Conservation (phyloP, 2,797 vertebrate species). For the Stomatorhinus walkeri region DNA sequence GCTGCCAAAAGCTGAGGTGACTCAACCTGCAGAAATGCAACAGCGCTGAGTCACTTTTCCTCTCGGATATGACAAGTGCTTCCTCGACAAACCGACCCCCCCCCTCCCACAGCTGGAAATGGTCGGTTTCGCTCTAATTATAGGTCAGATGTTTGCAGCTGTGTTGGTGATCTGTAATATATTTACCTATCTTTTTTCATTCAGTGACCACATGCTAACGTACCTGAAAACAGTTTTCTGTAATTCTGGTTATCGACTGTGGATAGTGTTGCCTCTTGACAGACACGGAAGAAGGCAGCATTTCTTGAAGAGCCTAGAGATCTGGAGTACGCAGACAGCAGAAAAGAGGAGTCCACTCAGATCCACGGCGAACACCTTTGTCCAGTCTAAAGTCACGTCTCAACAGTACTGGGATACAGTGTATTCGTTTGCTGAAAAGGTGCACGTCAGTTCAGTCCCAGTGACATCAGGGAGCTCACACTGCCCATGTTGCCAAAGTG, state of each 20-base stretch:
- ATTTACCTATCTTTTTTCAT: constrained; percentile 26
- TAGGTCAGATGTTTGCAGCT: neutral
- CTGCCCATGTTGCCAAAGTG: constrained; percentile 24
- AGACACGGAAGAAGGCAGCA: neutral
- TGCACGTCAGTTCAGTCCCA: constrained; percentile 21
- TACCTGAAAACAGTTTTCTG: neutral
- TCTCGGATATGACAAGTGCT: constrained; percentile 88
- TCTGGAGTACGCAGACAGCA: constrained; percentile 51
- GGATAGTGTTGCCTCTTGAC: neutral
- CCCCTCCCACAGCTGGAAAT: neutral
- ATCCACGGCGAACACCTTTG: neutral
- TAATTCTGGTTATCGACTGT: neutral
- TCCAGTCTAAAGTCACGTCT: neutral
- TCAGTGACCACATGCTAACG: constrained; percentile 47
- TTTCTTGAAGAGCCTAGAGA: neutral
- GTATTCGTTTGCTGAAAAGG: constrained; percentile 27
- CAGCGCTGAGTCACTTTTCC: constrained; percentile 86
- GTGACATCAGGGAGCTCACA: neutral
- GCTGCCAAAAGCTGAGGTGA: constrained; percentile 74
- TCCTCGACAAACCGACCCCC: constrained; percentile 67
- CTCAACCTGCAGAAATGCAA: constrained; percentile 84
- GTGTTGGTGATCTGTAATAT: neutral
- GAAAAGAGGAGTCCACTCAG: constrained; percentile 32
- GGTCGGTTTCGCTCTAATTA: neutral
- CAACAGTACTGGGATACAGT: neutral